Base-by-base conservation (phyloP, 2,797 vertebrate genomes). In the Schizopygopsis malacanthus region DNA sequence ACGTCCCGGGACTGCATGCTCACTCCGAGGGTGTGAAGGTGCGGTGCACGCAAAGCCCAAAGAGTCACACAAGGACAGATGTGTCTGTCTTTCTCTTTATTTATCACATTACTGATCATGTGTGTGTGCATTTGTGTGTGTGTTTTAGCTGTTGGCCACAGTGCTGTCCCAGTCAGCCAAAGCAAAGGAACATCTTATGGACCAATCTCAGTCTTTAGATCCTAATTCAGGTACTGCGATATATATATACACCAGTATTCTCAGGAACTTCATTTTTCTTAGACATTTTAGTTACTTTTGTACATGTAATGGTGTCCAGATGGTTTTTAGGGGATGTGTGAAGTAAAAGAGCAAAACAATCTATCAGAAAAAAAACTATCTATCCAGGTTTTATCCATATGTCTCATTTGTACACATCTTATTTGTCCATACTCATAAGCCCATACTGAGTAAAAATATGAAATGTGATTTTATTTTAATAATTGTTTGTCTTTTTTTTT, bases 131-230 rank as follows among this genome's bases (percentile, higher is more conserved):
- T 81, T 11, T 43, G 1, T 76, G 8, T 69, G 16, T 87, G 39
- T 88, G 20, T 83, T 92, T 76, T 86, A 99, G 98, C 96, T 99
- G 91, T 94, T 99, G 95, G 97, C 97, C 90, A 97, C 97, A 0
- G 98, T 99, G 91, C 95, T 99, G 87, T 97, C 97, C 90, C 98
- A 98, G 92, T 98, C 98, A 77, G 96, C 97, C 94, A 99, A 99
- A 95, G 97, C 96, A 89, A 97, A 97, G 73, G 97, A 98, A 89
- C 94, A 96, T 88, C 95, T 96, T 86, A 91, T 96, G 87, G 97
- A 98, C 91, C 97, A 98, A 92, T 96, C 97, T 71, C 97, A 97
- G 91, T 97, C 97, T 90, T 92, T 94, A 45, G 97, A 99, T 91
- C 95, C 95, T 89, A 94, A 96, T 81, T 88, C 96, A 94, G 96